Conservation (phyloP, 1,140 invertebrate species). For the Druon quercuslanigerum region DNA sequence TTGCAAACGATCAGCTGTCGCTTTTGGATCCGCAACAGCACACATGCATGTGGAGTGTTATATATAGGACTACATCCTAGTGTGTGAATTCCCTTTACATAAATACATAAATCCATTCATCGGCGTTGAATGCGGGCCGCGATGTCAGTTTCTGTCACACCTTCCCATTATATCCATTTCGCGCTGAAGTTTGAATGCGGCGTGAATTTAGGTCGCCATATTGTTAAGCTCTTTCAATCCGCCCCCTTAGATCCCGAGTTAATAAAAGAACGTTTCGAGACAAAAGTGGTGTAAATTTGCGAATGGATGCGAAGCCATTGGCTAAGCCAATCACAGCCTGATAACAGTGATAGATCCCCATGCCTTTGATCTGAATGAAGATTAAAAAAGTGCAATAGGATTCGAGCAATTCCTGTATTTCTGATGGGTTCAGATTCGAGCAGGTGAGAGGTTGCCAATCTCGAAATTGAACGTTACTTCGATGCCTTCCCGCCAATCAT, state of each 20-base stretch:
- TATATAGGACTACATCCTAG: neutral
- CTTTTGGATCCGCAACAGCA: too few species aligned
- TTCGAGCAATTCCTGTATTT: conserved; percentile 31
- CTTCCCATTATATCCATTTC: conserved; percentile 45
- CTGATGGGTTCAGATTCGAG: conserved; percentile 26
- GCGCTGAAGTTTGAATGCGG: conserved; percentile 39
- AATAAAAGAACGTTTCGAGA: conserved; percentile 41
- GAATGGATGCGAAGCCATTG: neutral
- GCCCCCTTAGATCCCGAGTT: conserved; percentile 35
- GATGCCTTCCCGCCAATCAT: conserved; percentile 37
- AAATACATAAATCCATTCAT: conserved; percentile 44
- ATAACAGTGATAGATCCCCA: conserved; percentile 22
- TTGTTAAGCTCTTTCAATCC: conserved; percentile 47
- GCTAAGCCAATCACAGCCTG: conserved; percentile 2
- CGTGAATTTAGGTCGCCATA: conserved; percentile 47
- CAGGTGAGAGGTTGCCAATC: conserved; percentile 39
- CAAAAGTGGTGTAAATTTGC: conserved; percentile 27
- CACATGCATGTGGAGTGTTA: too few species aligned
- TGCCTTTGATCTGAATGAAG: conserved; percentile 2
- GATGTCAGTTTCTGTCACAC: conserved; percentile 41
- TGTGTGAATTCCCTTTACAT: conserved; percentile 24
- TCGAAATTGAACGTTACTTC: conserved; percentile 49
- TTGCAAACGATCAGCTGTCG: too few species aligned
- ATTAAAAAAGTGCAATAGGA: conserved; percentile 21
- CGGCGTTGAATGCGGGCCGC: conserved; percentile 17